These are phyloP conservation scores for Acanthosoma haemorrhoidale DNA, from an alignment of 2,888 invertebrate genomes.

Conservation along the genomic window DNA sequence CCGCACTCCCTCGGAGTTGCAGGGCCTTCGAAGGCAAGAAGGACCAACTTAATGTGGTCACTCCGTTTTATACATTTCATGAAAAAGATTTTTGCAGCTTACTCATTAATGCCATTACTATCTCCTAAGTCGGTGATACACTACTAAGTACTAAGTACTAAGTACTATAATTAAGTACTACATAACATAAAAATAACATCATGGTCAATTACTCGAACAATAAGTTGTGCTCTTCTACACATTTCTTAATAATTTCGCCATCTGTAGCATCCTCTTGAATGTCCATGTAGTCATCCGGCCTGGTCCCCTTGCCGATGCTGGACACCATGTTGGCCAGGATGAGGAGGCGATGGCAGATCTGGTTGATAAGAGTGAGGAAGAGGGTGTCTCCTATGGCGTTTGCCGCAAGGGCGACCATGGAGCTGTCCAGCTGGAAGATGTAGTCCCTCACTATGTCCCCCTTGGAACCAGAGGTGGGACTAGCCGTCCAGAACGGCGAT, in stretches of 20 bases:
- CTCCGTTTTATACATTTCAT: no score
- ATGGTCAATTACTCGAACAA: background rate
- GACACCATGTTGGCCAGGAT: background rate
- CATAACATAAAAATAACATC: no score
- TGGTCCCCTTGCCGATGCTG: background rate
- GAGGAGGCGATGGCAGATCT: slow-evolving; percentile 11
- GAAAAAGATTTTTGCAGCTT: no score
- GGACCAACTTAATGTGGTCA: no score
- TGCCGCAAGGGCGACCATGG: background rate
- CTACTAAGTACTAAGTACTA: no score
- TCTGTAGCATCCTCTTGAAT: background rate
- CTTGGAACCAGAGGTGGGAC: background rate
- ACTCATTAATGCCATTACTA: no score
- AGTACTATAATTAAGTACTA: no score
- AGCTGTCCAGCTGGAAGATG: background rate
- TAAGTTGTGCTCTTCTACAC: slow-evolving; percentile 4
- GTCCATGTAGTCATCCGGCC: background rate
- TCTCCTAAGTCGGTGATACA: no score
- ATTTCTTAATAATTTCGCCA: background rate
- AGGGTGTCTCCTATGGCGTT: slow-evolving; percentile 12
- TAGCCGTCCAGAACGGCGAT: background rate
- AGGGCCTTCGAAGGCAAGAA: no score
- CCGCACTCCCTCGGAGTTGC: no score
- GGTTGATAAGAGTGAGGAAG: slow-evolving; percentile 4
- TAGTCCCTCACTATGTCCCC: background rate